Conservation (phyloP, 2,113 vertebrate species). For the Sinocyclocheilus grahami region DNA sequence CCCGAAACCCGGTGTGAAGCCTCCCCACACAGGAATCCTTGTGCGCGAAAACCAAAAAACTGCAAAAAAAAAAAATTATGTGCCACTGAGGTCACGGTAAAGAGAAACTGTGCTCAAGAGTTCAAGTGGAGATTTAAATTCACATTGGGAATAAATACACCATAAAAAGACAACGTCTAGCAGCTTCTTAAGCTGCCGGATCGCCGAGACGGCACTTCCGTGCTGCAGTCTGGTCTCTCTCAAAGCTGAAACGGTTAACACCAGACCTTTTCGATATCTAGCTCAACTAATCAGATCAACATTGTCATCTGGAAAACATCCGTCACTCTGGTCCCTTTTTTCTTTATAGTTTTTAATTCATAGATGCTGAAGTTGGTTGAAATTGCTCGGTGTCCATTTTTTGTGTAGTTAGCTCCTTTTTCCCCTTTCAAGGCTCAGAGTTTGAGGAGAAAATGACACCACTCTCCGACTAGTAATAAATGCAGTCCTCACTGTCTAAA, state of each 20-base stretch:
- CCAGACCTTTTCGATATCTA: slow-evolving; percentile 15
- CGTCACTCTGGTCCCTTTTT: slow-evolving; percentile 37
- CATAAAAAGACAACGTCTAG: neutral
- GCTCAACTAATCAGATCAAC: slow-evolving; percentile 49
- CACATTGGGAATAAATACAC: slow-evolving; percentile 7
- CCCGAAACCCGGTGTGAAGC: slow-evolving; percentile 23
- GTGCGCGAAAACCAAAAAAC: neutral
- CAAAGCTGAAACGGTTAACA: slow-evolving; percentile 23
- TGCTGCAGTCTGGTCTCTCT: slow-evolving; percentile 18
- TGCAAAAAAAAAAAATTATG: neutral
- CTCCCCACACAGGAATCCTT: slow-evolving; percentile 13
- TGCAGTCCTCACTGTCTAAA: slow-evolving; percentile 67
- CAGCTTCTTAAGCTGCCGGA: slow-evolving; percentile 6
- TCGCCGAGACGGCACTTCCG: slow-evolving; percentile 1
- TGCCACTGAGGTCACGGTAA: neutral
- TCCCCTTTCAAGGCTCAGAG: neutral
- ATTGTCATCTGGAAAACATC: slow-evolving; percentile 52
- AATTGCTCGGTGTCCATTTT: slow-evolving; percentile 10
- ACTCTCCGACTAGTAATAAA: slow-evolving; percentile 57
- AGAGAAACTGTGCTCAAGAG: slow-evolving; percentile 7
- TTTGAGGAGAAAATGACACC: slow-evolving; percentile 50
- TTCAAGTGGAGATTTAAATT: slow-evolving; percentile 9
- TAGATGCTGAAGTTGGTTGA: slow-evolving; percentile 26
- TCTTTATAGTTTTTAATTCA: slow-evolving; percentile 14
- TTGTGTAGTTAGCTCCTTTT: neutral